phyloP scores from a whole-genome alignment of 2,113 vertebrate genomes.

The Prunella fulvescens region DNA sequence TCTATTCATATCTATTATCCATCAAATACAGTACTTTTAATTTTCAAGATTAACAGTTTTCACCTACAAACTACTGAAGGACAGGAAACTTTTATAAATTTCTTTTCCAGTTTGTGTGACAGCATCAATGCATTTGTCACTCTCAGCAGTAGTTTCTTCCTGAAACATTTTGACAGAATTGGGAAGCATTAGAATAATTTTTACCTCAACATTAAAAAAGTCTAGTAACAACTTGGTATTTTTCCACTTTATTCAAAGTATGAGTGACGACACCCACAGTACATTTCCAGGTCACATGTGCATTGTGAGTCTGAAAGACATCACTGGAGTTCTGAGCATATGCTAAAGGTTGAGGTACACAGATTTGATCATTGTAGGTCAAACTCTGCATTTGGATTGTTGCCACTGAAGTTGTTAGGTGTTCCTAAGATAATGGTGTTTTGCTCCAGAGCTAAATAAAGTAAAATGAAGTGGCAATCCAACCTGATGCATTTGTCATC shows the following conservation, averaged over 20 bases:
- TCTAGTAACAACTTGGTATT: not conserved
- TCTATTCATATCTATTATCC: constrained; percentile 18
- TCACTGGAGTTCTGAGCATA: not conserved
- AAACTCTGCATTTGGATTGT: not conserved
- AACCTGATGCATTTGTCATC: not conserved
- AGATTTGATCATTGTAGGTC: not conserved
- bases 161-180: not conserved
- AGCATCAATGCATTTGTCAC: not conserved
- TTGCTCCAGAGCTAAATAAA: not conserved
- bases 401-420: not conserved
- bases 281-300: not conserved
- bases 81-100: not conserved
- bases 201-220: not conserved
- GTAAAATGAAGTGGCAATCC: not conserved
- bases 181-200: not conserved
- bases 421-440: not conserved
- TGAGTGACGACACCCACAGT: not conserved
- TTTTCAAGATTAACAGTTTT: constrained; percentile 21
- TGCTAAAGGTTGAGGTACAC: not conserved
- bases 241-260: not conserved
- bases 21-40: constrained; percentile 3
- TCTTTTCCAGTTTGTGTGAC: not conserved
- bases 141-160: not conserved
- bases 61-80: constrained; percentile 14
- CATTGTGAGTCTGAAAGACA: not conserved